phyloP scores from a whole-genome alignment of 2,797 vertebrate species.

The Ctenopoma kingsleyae region DNA sequence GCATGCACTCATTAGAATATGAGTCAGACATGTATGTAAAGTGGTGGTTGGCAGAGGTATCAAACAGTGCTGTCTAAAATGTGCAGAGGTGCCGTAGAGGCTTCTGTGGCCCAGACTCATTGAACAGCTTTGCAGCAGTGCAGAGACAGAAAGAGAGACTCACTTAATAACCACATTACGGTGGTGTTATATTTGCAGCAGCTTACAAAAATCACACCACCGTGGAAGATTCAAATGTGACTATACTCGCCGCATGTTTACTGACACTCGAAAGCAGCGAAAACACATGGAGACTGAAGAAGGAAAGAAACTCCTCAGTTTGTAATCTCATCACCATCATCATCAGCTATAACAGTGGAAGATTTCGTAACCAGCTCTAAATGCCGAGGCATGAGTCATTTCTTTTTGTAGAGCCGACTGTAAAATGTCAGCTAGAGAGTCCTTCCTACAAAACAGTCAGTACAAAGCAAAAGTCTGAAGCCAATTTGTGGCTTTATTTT shows the following conservation, averaged over 20 bases:
- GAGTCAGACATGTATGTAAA: too few relatives aligned
- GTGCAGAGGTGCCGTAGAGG: too few relatives aligned
- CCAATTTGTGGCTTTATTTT: slow-evolving; percentile 33
- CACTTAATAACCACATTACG: not conserved
- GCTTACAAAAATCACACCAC: not conserved
- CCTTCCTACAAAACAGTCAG: slow-evolving; percentile 4
- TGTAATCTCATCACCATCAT: not conserved
- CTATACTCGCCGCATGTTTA: not conserved
- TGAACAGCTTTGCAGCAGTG: too few relatives aligned
- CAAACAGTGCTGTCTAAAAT: too few relatives aligned
- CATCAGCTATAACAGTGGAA: not conserved
- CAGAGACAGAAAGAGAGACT: not conserved
- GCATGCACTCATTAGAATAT: too few relatives aligned
- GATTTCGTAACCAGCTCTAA: slow-evolving; percentile 5
- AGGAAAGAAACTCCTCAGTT: not conserved
- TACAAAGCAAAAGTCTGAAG: not conserved
- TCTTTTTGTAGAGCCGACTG: not conserved
- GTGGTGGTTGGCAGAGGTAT: too few relatives aligned
- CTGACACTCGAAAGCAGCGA: not conserved
- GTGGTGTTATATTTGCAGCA: not conserved
- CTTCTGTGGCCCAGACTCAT: too few relatives aligned
- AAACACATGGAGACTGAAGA: not conserved
- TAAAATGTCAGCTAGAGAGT: slow-evolving; percentile 8
- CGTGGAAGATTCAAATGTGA: not conserved
- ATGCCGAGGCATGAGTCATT: not conserved